Conservation (phyloP, 2,113 vertebrate genomes). For the Thunnus maccoyii region DNA sequence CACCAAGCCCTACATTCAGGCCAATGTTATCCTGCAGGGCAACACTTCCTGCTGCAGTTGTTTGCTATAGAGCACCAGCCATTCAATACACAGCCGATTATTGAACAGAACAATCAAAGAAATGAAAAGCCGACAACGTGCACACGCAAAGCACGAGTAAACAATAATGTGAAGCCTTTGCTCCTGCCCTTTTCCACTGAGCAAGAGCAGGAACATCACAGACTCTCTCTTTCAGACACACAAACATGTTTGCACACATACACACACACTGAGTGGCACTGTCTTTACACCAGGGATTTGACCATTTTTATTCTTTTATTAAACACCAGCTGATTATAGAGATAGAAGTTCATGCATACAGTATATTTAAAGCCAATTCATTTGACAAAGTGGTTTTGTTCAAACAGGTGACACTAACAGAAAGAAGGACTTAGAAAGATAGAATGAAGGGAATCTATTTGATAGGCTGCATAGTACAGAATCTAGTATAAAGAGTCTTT, state of each 20-base stretch:
- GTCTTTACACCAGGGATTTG: no score
- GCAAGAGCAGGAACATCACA: conserved; percentile 43
- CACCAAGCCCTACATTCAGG: conserved; percentile 68
- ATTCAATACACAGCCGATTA: conserved; percentile 51
- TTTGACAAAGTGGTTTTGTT: no score
- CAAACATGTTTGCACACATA: not conserved
- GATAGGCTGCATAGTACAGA: no score
- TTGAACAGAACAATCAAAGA: conserved; percentile 72
- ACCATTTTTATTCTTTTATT: no score
- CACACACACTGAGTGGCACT: not conserved
- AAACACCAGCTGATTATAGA: no score
- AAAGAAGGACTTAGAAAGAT: no score
- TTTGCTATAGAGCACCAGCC: conserved; percentile 40
- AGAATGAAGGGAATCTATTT: no score
- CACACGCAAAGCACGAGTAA: conserved; percentile 25
- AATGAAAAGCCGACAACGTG: conserved; percentile 49
- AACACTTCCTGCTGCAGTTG: conserved; percentile 71
- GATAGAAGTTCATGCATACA: no score
- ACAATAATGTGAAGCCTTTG: conserved; percentile 40
- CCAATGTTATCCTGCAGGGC: conserved; percentile 72
- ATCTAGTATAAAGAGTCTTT: no score
- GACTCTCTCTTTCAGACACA: conserved; percentile 8
- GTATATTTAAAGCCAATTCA: no score
- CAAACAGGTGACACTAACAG: no score
- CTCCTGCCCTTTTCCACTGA: conserved; percentile 27